Evolutionary conservation across 2,113 vertebrate species (phyloP).

Genomic region (Hemichromis elongatus): DNA sequence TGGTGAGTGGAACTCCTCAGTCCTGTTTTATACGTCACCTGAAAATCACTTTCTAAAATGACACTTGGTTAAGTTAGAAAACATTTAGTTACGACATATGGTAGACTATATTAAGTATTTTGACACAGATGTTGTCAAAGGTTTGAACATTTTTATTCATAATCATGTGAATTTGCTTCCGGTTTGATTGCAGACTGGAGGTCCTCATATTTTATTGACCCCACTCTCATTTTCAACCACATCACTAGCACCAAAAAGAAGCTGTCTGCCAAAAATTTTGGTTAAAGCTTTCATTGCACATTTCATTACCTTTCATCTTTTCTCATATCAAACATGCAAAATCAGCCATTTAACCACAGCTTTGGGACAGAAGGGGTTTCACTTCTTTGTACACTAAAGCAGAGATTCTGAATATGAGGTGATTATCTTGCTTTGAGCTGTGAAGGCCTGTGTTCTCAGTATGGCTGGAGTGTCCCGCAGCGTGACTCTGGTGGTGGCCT

Average conservation of each 20-base stretch:
- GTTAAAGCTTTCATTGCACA: slow-evolving; percentile 8
- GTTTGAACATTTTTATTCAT: background rate
- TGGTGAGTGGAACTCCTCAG: slow-evolving; percentile 72
- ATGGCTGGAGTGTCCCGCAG: slow-evolving; percentile 93
- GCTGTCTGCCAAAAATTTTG: background rate
- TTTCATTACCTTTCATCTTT: slow-evolving; percentile 32
- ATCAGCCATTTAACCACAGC: slow-evolving; percentile 33
- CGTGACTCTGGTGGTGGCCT: slow-evolving; percentile 89
- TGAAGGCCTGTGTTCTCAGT: slow-evolving; percentile 60
- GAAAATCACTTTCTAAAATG: background rate
- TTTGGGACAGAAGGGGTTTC: slow-evolving; percentile 12
- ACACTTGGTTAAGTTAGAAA: background rate
- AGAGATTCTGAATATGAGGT: background rate
- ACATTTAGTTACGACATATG: background rate
- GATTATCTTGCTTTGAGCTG: background rate
- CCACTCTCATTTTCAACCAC: slow-evolving; percentile 47
- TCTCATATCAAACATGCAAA: slow-evolving; percentile 32
- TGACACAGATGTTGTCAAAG: background rate
- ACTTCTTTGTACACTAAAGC: slow-evolving; percentile 22
- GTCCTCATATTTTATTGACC: background rate
- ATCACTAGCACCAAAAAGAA: slow-evolving; percentile 6
- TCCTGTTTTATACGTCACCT: background rate
- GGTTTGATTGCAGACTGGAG: background rate
- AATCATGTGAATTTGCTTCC: background rate
- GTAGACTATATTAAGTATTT: background rate